These are phyloP conservation scores for Phalacrocorax brasilianus DNA, from an alignment of 2,113 vertebrate species.

Conservation along the genomic window DNA sequence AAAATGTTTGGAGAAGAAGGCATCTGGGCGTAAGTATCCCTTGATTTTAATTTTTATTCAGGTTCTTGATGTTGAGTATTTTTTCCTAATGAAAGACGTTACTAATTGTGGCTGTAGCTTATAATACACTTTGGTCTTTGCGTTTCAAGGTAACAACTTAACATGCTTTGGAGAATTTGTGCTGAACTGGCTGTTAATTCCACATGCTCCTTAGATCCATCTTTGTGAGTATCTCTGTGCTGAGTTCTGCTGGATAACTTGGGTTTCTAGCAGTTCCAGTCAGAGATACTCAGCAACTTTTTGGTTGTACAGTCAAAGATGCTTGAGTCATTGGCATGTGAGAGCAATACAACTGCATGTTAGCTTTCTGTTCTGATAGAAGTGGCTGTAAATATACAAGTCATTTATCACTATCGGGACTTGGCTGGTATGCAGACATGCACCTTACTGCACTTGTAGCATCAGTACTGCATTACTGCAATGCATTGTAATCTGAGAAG, in stretches of 20 bases:
- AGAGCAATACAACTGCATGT: slow-evolving; percentile 87
- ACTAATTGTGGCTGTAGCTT: neutral
- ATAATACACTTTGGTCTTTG: neutral
- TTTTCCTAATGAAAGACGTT: neutral
- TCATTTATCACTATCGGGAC: slow-evolving; percentile 72
- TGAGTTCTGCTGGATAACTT: slow-evolving; percentile 75
- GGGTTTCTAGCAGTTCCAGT: slow-evolving; percentile 75
- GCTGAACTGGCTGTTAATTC: neutral
- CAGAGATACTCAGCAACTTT: slow-evolving; percentile 84
- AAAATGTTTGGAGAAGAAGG: slow-evolving; percentile 98
- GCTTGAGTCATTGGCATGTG: slow-evolving; percentile 98
- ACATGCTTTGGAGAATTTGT: neutral
- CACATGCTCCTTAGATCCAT: slow-evolving; percentile 96
- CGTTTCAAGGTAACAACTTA: neutral
- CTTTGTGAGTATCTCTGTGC: slow-evolving; percentile 85
- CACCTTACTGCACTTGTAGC: neutral
- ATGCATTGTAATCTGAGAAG: neutral
- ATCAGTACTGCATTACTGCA: neutral
- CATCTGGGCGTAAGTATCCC: slow-evolving; percentile 89
- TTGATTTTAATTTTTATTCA: neutral
- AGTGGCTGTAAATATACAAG: slow-evolving; percentile 53
- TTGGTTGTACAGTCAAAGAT: slow-evolving; percentile 91
- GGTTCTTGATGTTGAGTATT: neutral
- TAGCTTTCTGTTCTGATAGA: slow-evolving; percentile 80
- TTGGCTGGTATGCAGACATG: slow-evolving; percentile 80